Evolutionary conservation across 2,113 vertebrate genomes (phyloP).

Genomic region (human): DNA sequence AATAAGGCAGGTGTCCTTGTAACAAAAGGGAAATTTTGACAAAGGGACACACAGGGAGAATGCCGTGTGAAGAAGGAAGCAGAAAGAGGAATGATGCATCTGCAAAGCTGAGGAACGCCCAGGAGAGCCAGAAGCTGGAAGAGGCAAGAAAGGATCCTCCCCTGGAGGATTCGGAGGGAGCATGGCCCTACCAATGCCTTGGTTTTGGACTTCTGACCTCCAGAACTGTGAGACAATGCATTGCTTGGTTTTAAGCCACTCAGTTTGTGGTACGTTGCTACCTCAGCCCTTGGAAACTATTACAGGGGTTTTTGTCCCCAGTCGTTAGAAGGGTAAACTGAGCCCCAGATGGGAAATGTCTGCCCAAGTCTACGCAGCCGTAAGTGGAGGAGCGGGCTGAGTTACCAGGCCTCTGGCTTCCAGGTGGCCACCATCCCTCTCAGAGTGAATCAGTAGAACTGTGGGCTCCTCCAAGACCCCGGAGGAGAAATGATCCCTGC

Average conservation of each 20-base stretch:
- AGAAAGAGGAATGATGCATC: background rate
- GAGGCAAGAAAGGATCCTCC: background rate
- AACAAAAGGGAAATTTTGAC: background rate
- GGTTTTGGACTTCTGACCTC: background rate
- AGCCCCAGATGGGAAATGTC: background rate
- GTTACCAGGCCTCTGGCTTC: background rate
- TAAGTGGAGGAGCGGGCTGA: background rate
- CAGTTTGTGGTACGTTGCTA: background rate
- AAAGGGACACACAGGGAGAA: too few relatives aligned
- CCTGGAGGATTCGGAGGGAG: rapidly evolving
- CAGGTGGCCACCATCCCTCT: too few relatives aligned
- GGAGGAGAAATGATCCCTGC: background rate
- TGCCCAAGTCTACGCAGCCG: background rate
- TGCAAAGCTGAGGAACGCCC: background rate
- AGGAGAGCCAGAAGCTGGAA: background rate
- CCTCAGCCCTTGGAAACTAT: background rate
- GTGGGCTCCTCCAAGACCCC: background rate
- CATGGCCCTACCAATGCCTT: background rate
- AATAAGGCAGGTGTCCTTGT: background rate
- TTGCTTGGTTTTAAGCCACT: background rate
- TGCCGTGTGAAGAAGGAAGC: background rate
- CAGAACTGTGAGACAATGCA: background rate
- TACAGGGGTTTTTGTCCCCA: too few relatives aligned
- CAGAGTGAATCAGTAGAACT: background rate
- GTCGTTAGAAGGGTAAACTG: background rate